Conservation (phyloP, 2,797 vertebrate species). For the Rhincodon typus region DNA sequence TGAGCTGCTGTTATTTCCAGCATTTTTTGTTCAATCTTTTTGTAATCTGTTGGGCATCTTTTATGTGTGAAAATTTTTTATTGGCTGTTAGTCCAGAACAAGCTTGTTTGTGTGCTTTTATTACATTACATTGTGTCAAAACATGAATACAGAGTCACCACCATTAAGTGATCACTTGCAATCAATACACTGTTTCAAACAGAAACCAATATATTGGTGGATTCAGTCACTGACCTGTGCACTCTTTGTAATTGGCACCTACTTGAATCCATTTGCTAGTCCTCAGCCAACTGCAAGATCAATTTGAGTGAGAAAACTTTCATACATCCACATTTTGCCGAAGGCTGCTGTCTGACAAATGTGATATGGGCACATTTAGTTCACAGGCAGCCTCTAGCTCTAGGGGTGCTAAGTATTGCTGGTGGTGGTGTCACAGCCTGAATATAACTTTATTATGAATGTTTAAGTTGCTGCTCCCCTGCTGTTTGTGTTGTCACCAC, state of each 20-base stretch:
- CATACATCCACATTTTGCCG: not conserved
- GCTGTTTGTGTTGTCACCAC: conserved; percentile 17
- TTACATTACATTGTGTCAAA: not conserved
- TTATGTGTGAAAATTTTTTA: not conserved
- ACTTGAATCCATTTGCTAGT: not conserved
- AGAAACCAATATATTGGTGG: not conserved
- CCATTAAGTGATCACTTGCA: not conserved
- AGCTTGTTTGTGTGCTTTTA: not conserved
- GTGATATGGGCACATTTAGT: conserved; percentile 7
- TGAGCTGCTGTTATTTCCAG: no score
- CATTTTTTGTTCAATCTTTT: not conserved
- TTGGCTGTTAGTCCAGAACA: not conserved
- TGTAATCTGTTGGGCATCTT: not conserved
- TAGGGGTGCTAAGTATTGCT: conserved; percentile 19
- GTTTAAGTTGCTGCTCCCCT: not conserved
- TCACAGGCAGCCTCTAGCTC: conserved; percentile 16
- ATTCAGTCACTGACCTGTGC: not conserved
- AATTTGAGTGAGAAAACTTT: not conserved
- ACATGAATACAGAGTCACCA: not conserved
- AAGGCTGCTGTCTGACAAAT: not conserved
- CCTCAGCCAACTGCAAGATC: not conserved
- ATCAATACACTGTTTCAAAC: not conserved
- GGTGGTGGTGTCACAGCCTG: conserved; percentile 14
- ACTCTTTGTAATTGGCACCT: not conserved
- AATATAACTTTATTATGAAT: conserved; percentile 12